Evolutionary conservation across 2,888 invertebrate genomes (phyloP), one percentile per base, ranked within the genome.

Genomic region (Drosophila yooni): DNA sequence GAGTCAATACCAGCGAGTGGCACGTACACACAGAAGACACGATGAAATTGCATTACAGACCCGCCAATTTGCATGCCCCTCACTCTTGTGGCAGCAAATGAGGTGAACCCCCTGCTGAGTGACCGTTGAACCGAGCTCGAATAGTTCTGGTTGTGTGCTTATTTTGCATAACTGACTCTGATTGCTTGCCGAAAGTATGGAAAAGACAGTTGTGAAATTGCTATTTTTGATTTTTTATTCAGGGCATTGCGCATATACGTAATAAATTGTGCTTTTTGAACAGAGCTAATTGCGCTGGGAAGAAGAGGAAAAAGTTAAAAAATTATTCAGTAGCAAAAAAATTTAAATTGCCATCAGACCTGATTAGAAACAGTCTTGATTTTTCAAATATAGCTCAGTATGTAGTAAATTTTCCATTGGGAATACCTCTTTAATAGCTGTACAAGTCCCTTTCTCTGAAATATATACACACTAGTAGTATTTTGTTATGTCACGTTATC

Each of bases 101-200:
- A 71, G 80, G n/a, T 52, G 60, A n/a, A 13, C n/a, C 67, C 36
- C 31, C 13, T 2, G 15, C 36, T 21, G 36, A 67, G n/a, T 54
- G n/a, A 25, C 3, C 29, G 29, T 36, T 48, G 15, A 67, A 48
- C 48, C 2, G 5, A 5, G 21, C 36, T 5, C 27, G 53, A 40
- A 38, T 54, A 58, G 60, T 72, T 57, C 40, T 18, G 52, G 27
- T 29, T 51, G 70, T 81, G 72, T 79, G 88, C 77, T 81, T 79
- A 73, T 84, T 89, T 82, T 81, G 77, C 84, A 89, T 89, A 85
- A 85, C 82, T 74, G 73, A 83, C 82, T 87, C 74, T 71, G 79
- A 87, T 88, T 89, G 74, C 60, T 59, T 53, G 70, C 67, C 64
- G 51, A 66, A 58, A 52, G 70, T 54, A 68, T 36, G 40, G 57